phyloP scores from a whole-genome alignment of 1,140 invertebrate species.

The Arion vulgaris region DNA sequence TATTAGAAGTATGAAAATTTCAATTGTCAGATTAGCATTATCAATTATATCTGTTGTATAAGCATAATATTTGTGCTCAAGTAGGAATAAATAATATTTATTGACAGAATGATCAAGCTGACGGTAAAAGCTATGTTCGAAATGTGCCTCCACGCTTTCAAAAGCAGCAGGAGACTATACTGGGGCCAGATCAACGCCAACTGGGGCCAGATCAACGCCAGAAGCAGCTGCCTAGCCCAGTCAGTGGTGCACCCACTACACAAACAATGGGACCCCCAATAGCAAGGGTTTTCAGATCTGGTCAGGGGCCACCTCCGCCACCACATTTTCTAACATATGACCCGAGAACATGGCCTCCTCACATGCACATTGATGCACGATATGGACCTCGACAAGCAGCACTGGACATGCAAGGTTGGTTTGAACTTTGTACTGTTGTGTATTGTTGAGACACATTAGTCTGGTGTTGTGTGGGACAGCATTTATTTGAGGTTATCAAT shows the following conservation, averaged over 20 bases:
- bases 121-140: slow-evolving; percentile 79
- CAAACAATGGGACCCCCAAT: slow-evolving; percentile 36
- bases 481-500: no score
- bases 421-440: no score
- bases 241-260: background rate
- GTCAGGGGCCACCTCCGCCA: slow-evolving; percentile 59
- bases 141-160: slow-evolving; percentile 89
- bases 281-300: slow-evolving; percentile 55
- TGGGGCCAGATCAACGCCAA: no score
- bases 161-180: slow-evolving; percentile 75
- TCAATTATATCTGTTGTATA: no score
- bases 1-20: no score
- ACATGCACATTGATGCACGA: slow-evolving; percentile 53
- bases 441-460: no score
- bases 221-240: slow-evolving; percentile 44
- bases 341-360: slow-evolving; percentile 55
- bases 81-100: no score
- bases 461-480: no score
- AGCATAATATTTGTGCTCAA: no score
- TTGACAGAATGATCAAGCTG: no score
- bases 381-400: slow-evolving; percentile 64
- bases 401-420: slow-evolving; percentile 58
- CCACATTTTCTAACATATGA: slow-evolving; percentile 63
- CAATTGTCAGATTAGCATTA: no score
- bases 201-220: slow-evolving; percentile 28